phyloP scores from a whole-genome alignment of 2,797 vertebrate genomes.

The Leuciscus waleckii region DNA sequence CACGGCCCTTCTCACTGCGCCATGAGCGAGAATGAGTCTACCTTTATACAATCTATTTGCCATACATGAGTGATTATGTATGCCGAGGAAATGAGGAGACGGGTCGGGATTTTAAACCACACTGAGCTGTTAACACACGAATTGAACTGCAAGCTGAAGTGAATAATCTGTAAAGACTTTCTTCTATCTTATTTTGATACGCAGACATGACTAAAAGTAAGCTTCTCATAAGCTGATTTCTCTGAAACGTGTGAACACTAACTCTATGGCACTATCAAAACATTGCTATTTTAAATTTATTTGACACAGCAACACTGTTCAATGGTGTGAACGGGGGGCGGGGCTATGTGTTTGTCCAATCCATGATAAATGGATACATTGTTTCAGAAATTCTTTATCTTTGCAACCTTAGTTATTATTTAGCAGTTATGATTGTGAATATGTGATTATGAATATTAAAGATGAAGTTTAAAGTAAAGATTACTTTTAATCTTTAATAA shows the following conservation, averaged over 20 bases:
- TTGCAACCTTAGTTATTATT: neutral
- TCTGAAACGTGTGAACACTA: neutral
- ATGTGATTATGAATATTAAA: neutral
- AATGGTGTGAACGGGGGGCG: neutral
- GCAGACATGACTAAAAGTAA: constrained; percentile 5
- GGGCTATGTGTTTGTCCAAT: too few relatives aligned
- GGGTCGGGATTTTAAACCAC: constrained; percentile 26
- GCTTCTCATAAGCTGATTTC: neutral
- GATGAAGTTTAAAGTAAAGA: neutral
- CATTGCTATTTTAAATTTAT: neutral
- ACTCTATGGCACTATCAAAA: neutral
- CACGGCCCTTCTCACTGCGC: constrained; percentile 37
- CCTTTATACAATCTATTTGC: constrained; percentile 51
- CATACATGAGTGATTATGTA: constrained; percentile 48
- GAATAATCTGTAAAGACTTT: constrained; percentile 10
- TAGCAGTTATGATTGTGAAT: neutral
- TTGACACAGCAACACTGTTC: neutral
- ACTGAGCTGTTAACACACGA: constrained; percentile 32
- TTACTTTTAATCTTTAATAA: neutral
- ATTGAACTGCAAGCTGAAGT: constrained; percentile 15
- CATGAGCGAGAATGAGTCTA: constrained; percentile 44
- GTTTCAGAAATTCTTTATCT: neutral
- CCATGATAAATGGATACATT: too few relatives aligned
- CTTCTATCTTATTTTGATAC: constrained; percentile 4
- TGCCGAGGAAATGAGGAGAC: constrained; percentile 38